A percentile compares a stretch with the other conserved stretches of the same genome.
Conservation (phyloP, 2,797 vertebrate genomes). For the Gallinago nigripennis region DNA sequence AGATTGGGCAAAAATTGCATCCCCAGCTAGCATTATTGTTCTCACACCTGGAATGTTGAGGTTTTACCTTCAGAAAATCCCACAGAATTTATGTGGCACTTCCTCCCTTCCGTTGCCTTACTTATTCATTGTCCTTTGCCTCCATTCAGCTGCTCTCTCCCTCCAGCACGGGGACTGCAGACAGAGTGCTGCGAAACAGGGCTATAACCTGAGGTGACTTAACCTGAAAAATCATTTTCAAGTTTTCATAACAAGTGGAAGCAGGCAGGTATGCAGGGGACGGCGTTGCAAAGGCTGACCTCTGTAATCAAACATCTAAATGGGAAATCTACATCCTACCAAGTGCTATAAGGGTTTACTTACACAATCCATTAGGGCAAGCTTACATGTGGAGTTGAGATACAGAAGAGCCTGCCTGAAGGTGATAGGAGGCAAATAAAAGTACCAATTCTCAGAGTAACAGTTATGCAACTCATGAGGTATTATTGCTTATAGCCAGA, state of each 20-base stretch:
- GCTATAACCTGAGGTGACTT: not conserved
- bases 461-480: not conserved
- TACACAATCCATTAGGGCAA: not conserved
- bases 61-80: not conserved
- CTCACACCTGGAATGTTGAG: accelerated
- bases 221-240: not conserved
- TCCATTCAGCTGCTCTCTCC: not conserved
- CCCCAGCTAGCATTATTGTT: not conserved
- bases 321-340: not conserved
- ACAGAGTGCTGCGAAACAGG: not conserved
- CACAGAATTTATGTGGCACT: not conserved
- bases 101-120: not conserved
- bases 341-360: not conserved
- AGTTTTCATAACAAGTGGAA: not conserved
- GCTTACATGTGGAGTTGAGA: accelerated
- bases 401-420: not conserved
- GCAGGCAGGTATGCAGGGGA: not conserved
- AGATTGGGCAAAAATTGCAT: not conserved
- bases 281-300: not conserved
- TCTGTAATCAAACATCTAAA: not conserved
- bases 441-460: not conserved
- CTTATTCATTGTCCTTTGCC: not conserved
- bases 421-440: not conserved
- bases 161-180: not conserved
- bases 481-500: not conserved